phyloP scores from a whole-genome alignment of 2,797 vertebrate species.

The Jordanella pulchra region DNA sequence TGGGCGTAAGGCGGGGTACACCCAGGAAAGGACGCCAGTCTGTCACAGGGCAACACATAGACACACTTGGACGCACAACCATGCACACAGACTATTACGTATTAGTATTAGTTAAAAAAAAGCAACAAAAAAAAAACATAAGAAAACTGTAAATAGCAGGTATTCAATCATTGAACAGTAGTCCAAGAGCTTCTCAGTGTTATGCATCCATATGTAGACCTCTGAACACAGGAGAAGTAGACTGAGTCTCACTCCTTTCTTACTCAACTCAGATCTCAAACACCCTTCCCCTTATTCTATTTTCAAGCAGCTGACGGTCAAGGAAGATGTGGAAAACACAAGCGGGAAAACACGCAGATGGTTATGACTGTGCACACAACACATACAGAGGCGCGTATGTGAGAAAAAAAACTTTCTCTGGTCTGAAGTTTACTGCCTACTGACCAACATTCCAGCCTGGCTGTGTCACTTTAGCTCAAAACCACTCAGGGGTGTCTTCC shows the following conservation, averaged over 20 bases:
- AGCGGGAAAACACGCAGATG: constrained; percentile 50
- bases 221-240: constrained; percentile 52
- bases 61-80: too few species aligned
- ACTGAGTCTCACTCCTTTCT: constrained; percentile 40
- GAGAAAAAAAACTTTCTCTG: constrained; percentile 43
- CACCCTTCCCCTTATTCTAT: constrained; percentile 64
- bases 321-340: constrained; percentile 47
- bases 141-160: neutral
- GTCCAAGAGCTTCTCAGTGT: neutral
- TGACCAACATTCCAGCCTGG: constrained; percentile 76
- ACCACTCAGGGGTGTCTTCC: constrained; percentile 48
- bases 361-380: constrained; percentile 8
- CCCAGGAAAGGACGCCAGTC: too few species aligned
- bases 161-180: neutral
- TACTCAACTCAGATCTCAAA: constrained; percentile 51
- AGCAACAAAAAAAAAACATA: neutral
- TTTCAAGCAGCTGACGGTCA: constrained; percentile 59
- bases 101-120: neutral
- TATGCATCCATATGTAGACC: neutral
- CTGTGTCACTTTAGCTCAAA: constrained; percentile 68
- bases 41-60: too few species aligned
- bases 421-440: constrained; percentile 64
- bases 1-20: too few species aligned
- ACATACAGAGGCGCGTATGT: constrained; percentile 9
- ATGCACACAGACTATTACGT: too few species aligned